Evolutionary conservation across 2,797 vertebrate genomes (phyloP), one percentile per base, ranked within the genome.

Genomic region (Ctenosaura bakeri): DNA sequence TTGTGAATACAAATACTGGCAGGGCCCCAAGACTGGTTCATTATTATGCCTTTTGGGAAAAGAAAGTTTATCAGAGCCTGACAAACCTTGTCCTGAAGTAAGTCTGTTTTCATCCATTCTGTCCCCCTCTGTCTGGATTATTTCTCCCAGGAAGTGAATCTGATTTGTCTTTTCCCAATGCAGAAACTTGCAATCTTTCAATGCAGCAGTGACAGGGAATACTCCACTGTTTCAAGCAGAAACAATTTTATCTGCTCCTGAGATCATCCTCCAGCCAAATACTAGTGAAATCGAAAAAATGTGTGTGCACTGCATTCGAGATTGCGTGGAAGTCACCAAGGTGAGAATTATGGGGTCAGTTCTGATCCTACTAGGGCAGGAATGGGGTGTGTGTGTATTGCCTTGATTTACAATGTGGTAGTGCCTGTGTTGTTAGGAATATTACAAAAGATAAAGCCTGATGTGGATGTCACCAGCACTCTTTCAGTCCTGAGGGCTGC

Each of bases 1-100:
- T 98, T 62, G 87, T 97, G 91, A 97, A 97, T 52, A 99, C 98
- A 14, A 98, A 97, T 93, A 99, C 96, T 0, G 98, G 99, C 89
- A 98, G 96, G 95, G 97, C 98, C 87, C 94, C 96, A 86, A 96
- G 93, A 92, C 98, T 99, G 97, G 94, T 95, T 66, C 92, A 96
- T 82, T 99, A 98, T 97, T 99, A 99, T 64, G 91, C 92, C 18
- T 96, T 97, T 96, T 99, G 99, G 99, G 99, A 99, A 94, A 95
- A 88, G 14, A 98, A 96, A 82, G 96, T 99, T 89, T 98, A 98
- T 3, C 97, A 98, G 9, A 96, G 95, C 42, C 95, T 99, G 59
- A 96, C 96, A 78, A 98, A 97, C 94, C 98, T 99, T 98, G 94
- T 99, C 88, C 92, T 98, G 71, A 99, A 97, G 99, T 99, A 94